Evolutionary conservation across 2,797 vertebrate genomes (phyloP), one percentile per base, ranked within the genome.

Genomic region (Trematomus bernacchii): DNA sequence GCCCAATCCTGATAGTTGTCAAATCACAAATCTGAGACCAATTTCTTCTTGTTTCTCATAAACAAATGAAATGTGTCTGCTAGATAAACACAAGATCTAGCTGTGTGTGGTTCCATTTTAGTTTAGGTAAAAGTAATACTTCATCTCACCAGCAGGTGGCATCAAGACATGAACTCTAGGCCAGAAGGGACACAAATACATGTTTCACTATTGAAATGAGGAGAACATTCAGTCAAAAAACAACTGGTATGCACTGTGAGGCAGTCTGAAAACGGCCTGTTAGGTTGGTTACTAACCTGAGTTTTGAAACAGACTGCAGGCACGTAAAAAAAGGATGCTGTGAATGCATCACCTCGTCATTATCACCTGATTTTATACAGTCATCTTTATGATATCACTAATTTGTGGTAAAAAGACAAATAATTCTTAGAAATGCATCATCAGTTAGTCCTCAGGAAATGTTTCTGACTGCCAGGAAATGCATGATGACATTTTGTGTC

Each of bases 121-220:
- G 27, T 85, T 77, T 10, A 46, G 40, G 14, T 73, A 21, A 62
- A 73, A 23, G 73, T 79, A 66, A 71, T 85, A 89, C 72, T 78
- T 59, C 53, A 51, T 84, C 76, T 75, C 37, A 67, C 94, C 93
- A 94, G 90, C 93, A 95, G 95, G 85, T 85, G 94, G 91, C 87
- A 77, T 79, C 71, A 87, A 51, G n/a, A 79, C 54, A 70, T 18
- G 30, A 54, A 60, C 50, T 66, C 52, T 46, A 73, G 73, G 73
- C 70, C 58, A 57, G 27, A 48, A 11, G 10, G 43, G 16, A 13
- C n/a, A 65, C n/a, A 11, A 30, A 62, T 43, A 66, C 27, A 11
- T 46, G 10, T 66, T 73, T 51, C 44, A 55, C 47, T 78, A 73
- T 55, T 67, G 67, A 85, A 85, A 85, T 66, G 47, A 88, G 13